Evolutionary conservation across 64 coral and sea anemone genomes (phyloP), one percentile per base, ranked within the genome.

Genomic region (Catalaphyllia jardinei): DNA sequence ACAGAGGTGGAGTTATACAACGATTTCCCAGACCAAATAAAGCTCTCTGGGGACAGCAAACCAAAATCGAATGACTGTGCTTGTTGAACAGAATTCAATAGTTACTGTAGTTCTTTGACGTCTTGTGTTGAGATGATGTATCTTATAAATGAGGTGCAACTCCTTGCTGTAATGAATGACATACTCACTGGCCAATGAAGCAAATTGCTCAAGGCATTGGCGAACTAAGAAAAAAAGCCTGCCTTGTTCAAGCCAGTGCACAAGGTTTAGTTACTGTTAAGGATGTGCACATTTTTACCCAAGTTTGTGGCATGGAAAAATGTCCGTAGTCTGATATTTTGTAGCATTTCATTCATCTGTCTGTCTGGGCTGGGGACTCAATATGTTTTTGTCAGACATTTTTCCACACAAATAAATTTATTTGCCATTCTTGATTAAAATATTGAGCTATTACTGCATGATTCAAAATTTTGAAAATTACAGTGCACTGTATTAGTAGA

Each of bases 21-120:
- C 74, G 96, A 98, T 77, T 98, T 98, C 91, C 96, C 96, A 39
- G 96, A 98, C 79, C 93, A 98, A 94, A 98, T 98, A 77, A 98
- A 95, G 76, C 79, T 98, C 75, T 93, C 91, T 3, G 90, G 83
- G 18, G 93, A 95, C 90, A 98, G 77, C 91, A 92, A 94, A 77
- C 76, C 85, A 2, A 95, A 90, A 83, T 82, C 87, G 60, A 91
- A 95, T 73, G 91, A 91, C 76, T 98, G 96, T 86, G 60, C 87
- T 62, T 98, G 96, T 62, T 98, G 89, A 87, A 81, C 52, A 38
- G 8, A 83, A 73, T 87, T 30, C 12, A 27, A 60, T 84, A 76
- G 59, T 29, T 28, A 64, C 75, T 51, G 86, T 76, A 88, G 65
- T 74, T 46, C 59, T 88, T 82, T 67, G 51, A 89, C 14, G 69